A percentile compares a stretch with the other conserved stretches of the same genome.
These are phyloP conservation scores for Pantherophis vulpinus DNA, from an alignment of 2,797 vertebrate species.

Conservation along the genomic window DNA sequence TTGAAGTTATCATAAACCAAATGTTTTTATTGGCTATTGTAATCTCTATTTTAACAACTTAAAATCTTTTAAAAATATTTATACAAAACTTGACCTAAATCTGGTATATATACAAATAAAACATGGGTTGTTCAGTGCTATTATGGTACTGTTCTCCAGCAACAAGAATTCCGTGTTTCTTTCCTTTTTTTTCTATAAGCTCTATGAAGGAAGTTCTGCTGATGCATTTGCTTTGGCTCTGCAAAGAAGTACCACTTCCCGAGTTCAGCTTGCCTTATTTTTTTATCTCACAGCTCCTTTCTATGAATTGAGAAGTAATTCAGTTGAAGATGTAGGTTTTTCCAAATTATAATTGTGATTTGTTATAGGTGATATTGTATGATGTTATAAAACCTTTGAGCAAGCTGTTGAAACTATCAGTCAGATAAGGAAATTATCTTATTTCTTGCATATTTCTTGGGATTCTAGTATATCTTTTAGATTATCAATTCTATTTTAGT, in stretches of 20 bases:
- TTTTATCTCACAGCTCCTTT: neutral
- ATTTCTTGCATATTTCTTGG: neutral
- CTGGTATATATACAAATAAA: neutral
- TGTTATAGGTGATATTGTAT: neutral
- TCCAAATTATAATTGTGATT: neutral
- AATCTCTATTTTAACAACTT: neutral
- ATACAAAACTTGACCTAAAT: neutral
- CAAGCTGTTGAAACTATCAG: neutral
- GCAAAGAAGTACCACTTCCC: neutral
- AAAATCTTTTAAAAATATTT: neutral
- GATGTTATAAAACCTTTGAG: neutral
- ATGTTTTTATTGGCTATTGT: neutral
- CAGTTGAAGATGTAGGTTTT: neutral
- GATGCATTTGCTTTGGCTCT: neutral
- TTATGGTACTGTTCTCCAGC: neutral
- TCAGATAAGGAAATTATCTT: neutral
- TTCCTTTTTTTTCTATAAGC: neutral
- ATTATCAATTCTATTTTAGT: neutral
- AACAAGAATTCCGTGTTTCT: neutral
- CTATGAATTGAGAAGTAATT: neutral
- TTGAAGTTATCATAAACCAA: neutral
- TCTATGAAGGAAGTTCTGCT: neutral
- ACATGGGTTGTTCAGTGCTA: neutral
- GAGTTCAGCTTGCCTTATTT: neutral
- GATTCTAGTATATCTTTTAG: neutral